phyloP scores from a whole-genome alignment of 1,140 invertebrate genomes.

The Stenopsyche tienmushanensis region DNA sequence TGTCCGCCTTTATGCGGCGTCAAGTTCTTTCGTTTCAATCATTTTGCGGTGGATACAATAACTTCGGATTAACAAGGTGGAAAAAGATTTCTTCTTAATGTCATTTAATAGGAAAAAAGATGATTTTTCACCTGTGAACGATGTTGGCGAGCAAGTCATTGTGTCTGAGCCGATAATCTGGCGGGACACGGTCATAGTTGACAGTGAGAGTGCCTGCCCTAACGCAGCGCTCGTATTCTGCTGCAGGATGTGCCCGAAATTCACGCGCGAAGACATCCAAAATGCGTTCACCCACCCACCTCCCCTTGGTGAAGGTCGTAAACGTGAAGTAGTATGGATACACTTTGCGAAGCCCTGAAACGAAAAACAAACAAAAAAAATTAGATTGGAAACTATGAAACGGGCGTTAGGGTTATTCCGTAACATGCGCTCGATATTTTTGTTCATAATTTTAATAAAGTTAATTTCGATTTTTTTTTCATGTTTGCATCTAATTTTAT shows the following conservation, averaged over 20 bases:
- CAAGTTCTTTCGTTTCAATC: no score
- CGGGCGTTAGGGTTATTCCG: no score
- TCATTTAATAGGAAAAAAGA: no score
- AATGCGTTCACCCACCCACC: constrained; percentile 95
- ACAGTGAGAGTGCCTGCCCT: constrained; percentile 88
- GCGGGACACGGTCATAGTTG: constrained; percentile 90
- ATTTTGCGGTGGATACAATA: no score
- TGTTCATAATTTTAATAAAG: neutral
- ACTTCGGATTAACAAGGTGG: no score
- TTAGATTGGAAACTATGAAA: neutral
- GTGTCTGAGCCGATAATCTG: constrained; percentile 90
- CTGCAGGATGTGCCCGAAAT: constrained; percentile 89
- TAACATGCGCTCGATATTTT: neutral
- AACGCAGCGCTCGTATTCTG: constrained; percentile 90
- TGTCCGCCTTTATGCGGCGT: no score
- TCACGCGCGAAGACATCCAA: constrained; percentile 92
- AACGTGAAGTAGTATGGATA: constrained; percentile 99
- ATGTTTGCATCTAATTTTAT: neutral
- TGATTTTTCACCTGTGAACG: constrained; percentile 90
- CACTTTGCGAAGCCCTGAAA: constrained; percentile 91
- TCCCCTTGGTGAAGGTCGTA: constrained; percentile 94
- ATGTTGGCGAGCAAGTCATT: constrained; percentile 93
- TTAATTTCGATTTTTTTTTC: neutral
- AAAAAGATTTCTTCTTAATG: no score
- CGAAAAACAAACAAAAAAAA: constrained; percentile 32